Conservation (phyloP, 2,797 vertebrate genomes). For the Neomorphus geoffroyi region DNA sequence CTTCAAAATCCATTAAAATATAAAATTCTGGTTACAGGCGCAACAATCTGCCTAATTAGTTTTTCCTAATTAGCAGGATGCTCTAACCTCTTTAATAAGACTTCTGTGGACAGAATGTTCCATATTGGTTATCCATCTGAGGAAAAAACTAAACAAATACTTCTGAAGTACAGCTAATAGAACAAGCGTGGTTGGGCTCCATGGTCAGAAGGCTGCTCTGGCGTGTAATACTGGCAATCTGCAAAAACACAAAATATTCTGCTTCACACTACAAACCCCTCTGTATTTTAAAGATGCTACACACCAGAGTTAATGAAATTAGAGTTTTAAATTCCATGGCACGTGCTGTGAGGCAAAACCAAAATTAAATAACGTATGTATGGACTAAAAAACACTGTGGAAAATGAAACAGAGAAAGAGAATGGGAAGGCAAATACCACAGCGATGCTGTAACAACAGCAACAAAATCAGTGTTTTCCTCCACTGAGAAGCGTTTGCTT, state of each 20-base stretch:
- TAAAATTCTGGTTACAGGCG: slow-evolving; percentile 66
- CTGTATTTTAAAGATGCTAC: not conserved
- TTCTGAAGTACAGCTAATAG: slow-evolving; percentile 64
- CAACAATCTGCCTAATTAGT: slow-evolving; percentile 68
- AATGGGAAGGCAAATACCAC: not conserved
- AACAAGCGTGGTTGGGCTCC: slow-evolving; percentile 42
- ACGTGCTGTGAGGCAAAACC: not conserved
- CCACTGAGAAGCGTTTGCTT: not conserved
- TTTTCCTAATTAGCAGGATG: slow-evolving; percentile 70
- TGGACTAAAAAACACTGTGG: not conserved
- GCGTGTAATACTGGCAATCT: not conserved
- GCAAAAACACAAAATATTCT: not conserved
- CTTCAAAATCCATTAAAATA: slow-evolving; percentile 63
- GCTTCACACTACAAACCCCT: not conserved
- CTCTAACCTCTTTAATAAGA: slow-evolving; percentile 70
- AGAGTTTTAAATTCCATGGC: not conserved
- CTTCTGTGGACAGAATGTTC: slow-evolving; percentile 73
- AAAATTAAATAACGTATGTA: not conserved
- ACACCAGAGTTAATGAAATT: not conserved
- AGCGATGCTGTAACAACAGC: not conserved
- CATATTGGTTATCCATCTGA: slow-evolving; percentile 70
- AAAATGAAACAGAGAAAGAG: not conserved
- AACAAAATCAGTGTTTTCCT: not conserved
- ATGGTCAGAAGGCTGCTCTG: slow-evolving; percentile 48
- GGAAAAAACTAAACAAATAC: slow-evolving; percentile 63